These are phyloP conservation scores for Recurvirostra avosetta DNA, from an alignment of 2,113 vertebrate genomes.

Conservation along the genomic window DNA sequence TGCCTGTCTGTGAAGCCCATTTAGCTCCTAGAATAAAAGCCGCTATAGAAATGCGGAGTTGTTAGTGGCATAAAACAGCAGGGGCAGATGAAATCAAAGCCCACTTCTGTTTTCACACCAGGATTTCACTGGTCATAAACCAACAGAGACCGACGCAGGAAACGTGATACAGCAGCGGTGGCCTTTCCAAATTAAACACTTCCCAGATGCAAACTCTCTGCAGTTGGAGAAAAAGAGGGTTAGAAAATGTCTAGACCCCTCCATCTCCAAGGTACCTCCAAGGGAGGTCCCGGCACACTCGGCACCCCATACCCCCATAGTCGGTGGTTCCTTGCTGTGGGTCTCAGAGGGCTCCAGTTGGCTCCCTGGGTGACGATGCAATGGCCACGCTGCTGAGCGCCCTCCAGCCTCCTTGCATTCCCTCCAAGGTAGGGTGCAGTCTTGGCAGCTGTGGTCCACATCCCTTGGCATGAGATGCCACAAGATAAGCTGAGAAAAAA, in stretches of 20 bases:
- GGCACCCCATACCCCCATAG: background rate
- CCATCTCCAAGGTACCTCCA: background rate
- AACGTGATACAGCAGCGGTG: background rate
- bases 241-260: background rate
- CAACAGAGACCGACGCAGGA: background rate
- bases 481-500: background rate
- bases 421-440: background rate
- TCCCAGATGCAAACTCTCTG: background rate
- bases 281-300: background rate
- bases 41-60: conserved; percentile 1
- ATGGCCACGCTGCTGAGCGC: background rate
- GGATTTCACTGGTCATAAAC: conserved; percentile 41
- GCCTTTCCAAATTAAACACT: conserved; percentile 9
- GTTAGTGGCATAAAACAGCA: conserved; percentile 29
- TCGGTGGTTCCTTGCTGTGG: background rate
- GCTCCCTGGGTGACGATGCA: background rate
- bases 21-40: conserved; percentile 57
- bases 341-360: background rate
- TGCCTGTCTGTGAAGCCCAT: conserved; percentile 52
- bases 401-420: background rate
- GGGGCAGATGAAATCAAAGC: conserved; percentile 46
- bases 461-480: background rate
- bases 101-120: conserved; percentile 33
- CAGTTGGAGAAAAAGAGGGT: background rate
- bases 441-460: background rate